Conservation (phyloP, 2,888 invertebrate species). For the Tricholauxania praeusta region DNA sequence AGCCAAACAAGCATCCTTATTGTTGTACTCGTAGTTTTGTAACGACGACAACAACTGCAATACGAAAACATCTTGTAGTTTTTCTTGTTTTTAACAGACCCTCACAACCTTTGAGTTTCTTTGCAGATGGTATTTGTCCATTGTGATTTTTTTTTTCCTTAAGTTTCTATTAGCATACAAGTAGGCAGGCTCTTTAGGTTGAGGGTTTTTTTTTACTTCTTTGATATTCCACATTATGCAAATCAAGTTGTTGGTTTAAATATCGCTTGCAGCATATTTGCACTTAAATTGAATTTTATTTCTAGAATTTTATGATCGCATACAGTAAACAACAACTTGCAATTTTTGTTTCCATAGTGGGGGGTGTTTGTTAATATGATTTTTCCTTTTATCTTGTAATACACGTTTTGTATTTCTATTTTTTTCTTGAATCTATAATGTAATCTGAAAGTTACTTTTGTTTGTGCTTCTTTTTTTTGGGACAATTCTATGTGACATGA, state of each 20-base stretch:
- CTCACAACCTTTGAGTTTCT: background rate
- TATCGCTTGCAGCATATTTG: slow-evolving; percentile 34
- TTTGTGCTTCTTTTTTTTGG: slow-evolving; percentile 41
- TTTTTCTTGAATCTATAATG: slow-evolving; percentile 59
- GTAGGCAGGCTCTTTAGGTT: slow-evolving; percentile 9
- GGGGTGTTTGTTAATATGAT: too few species aligned
- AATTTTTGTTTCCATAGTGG: too few species aligned
- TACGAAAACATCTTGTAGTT: slow-evolving; percentile 6
- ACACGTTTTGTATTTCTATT: too few species aligned
- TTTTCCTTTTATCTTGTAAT: too few species aligned
- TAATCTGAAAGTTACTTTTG: slow-evolving; percentile 64
- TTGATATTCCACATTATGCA: slow-evolving; percentile 36
- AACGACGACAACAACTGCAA: slow-evolving; percentile 14
- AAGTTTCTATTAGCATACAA: slow-evolving; percentile 15
- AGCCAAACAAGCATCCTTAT: slow-evolving; percentile 61
- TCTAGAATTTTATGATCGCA: background rate
- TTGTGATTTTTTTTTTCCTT: background rate
- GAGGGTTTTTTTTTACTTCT: slow-evolving; percentile 1
- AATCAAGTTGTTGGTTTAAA: slow-evolving; percentile 29
- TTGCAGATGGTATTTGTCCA: background rate
- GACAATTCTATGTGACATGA: too few species aligned
- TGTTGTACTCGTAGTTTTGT: slow-evolving; percentile 40
- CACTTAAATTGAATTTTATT: slow-evolving; percentile 42
- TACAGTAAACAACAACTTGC: too few species aligned
- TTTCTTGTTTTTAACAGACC: background rate